Base-by-base conservation (phyloP, 2,797 vertebrate species). In the Cygnus olor region DNA sequence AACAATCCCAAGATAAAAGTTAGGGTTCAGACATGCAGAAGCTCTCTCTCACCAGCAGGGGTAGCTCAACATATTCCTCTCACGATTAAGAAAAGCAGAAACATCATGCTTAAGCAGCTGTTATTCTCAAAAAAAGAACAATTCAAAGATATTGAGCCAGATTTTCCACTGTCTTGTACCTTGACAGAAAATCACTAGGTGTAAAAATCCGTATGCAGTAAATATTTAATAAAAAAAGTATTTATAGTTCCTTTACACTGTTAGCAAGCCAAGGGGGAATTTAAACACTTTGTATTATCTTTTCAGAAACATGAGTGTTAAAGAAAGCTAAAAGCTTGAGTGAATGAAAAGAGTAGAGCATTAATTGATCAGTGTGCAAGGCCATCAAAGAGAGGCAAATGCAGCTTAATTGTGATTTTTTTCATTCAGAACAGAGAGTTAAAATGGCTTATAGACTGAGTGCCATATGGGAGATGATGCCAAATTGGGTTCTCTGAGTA, bases 401-500 rank as follows among this genome's bases (percentile, higher is more conserved):
- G 9, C 9, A 22, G 34, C 25, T 57, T 4, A 4, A 21, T 1
- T 72, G 65, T 16, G 42, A 51, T 32, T 51, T 22, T 16, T 16
- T 22, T 36, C 6, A 22, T n/a, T 65, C 51, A 24, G 38, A 84
- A 8, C 0, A 15, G 51, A 65, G 73, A 11, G 32, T 32, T 58
- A 22, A n/a, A 45, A 21, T 16, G 25, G 17, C 44, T 80, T 63
- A n/a, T 9, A 53, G 58, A 1, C 2, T 2, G 17, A 47, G 40
- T 6, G 49, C 32, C 57, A 5, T 3, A 5, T 0, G 49, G 83
- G 58, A 32, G 9, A 1, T 44, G 68, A 47, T 2, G 69, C 4
- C 32, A 32, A 10, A 13, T 0, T 3, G 47, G 56, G 5, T 36
- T 1, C 24, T 71, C 40, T 21, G 49, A n/a, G 80, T 49, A n/a